Percentiles rank a stretch among this genome's conserved stretches.
These are phyloP conservation scores for Ailurus styani DNA, from an alignment of 2,113 vertebrate species.

Conservation along the genomic window DNA sequence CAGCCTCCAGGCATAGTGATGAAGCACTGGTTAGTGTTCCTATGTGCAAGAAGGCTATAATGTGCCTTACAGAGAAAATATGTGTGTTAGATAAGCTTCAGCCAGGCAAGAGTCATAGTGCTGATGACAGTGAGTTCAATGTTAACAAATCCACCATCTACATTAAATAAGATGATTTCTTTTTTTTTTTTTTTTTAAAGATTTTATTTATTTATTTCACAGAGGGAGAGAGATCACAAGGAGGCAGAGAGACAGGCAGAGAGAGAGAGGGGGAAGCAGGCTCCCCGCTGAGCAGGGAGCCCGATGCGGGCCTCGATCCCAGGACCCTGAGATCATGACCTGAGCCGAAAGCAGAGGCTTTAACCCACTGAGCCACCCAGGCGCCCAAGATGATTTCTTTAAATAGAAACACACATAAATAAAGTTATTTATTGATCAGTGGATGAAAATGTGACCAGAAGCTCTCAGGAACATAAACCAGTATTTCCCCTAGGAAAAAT, in stretches of 20 bases:
- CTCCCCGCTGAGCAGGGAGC: no score
- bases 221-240: no score
- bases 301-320: no score
- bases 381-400: no score
- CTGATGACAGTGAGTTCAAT: background rate
- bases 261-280: no score
- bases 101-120: background rate
- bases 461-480: background rate
- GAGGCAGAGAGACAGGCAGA: no score
- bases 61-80: background rate
- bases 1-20: background rate
- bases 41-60: background rate
- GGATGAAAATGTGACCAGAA: background rate
- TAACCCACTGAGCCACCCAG: no score
- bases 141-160: background rate
- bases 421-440: background rate
- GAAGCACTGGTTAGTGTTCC: background rate
- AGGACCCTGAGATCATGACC: no score
- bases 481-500: background rate
- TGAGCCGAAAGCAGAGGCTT: no score
- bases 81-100: background rate
- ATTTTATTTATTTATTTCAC: no score
- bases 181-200: background rate
- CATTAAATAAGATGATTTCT: background rate
- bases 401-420: background rate